Evolutionary conservation across 2,113 vertebrate genomes (phyloP), one percentile per base, ranked within the genome.

Genomic region (Hiodon alosoides): DNA sequence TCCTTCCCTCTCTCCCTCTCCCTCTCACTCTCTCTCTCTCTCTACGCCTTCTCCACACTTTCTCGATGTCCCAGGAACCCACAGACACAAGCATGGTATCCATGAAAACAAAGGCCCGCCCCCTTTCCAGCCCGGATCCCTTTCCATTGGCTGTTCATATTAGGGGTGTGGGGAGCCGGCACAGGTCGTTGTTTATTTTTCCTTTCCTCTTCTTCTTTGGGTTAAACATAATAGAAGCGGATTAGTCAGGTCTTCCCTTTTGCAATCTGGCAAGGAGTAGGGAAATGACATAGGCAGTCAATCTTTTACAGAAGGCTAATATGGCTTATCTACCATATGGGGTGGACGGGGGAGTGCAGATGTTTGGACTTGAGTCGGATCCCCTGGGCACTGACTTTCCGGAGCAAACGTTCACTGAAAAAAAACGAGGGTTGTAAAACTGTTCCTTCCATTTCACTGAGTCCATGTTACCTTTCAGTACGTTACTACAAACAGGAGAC

Each of bases 301-400:
- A 72, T 84, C 65, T 82, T 83, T 86, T 61, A 83, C 82, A 61
- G 8, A 75, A 76, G 74, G 61, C 55, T 48, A 58, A 51, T 10
- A 46, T 51, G n/a, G 66, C 78, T 80, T 81, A 75, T 81, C 65
- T 74, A 31, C 31, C 50, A 31, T 11, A 71, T 46, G 47, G 16
- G 46, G 61, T 11, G 48, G 13, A n/a, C 8, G 73, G 46, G 52
- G 7, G 3, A 31, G 46, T 58, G 62, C 52, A 64, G n/a, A 2
- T 57, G 14, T 67, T 61, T 53, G 48, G 58, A 9, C n/a, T 17
- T 59, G 14, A 47, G 31, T 54, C 10, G 47, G 53, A 14, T 31
- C 53, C 52, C 13, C 64, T 48, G 31, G 51, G 58, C 4, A 51
- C 52, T 67, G 70, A 47, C 46, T 69, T 51, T 67, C 59, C 59